Evolutionary conservation across 2,888 invertebrate genomes (phyloP), one percentile per base, ranked within the genome.

Genomic region (Melieria picta): DNA sequence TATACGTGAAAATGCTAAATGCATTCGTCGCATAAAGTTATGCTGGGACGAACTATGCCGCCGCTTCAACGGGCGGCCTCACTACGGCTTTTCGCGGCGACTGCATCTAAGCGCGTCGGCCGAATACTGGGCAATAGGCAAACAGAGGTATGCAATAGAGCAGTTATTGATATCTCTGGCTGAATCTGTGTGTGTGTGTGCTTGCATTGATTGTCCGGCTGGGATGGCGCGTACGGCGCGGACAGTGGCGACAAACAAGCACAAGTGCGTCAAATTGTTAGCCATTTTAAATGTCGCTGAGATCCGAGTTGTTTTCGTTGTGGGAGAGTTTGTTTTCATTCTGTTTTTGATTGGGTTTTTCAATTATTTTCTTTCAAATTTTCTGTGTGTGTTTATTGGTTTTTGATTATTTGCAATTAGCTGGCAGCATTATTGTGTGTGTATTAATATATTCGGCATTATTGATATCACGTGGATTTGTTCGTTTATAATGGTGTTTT

Each of bases 391-490:
- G 30, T 30, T 30, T 30, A 30, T 30, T 30, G 30, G 30, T 30
- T 30, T 30, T 30, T 3, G 30, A 30, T 30, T 30, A 30, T 30
- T 30, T 30, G 30, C 30, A 30, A 30, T 30, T 50, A n/a, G n/a
- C 10, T 67, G 45, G 61, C 79, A 79, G 79, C 30, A 61, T 10
- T 42, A 56, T n/a, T 42, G 46, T 30, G 45, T 74, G 84, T 84
- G 81, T 83, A 83, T 84, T 84, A 83, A 83, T 82, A 83, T 85
- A 84, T 85, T 83, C 81, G 80, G 79, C 82, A 80, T 77, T 79
- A 78, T 78, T 81, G 83, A 85, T 85, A 85, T 85, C 84, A 84
- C 83, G 77, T 77, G 57, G 66, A 47, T 72, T 73, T 73, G 13
- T 56, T 70, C 62, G 55, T 69, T 16, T 67, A 30, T 30, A 30